Conservation (phyloP, 2,113 vertebrate genomes). For the Tetrax tetrax region DNA sequence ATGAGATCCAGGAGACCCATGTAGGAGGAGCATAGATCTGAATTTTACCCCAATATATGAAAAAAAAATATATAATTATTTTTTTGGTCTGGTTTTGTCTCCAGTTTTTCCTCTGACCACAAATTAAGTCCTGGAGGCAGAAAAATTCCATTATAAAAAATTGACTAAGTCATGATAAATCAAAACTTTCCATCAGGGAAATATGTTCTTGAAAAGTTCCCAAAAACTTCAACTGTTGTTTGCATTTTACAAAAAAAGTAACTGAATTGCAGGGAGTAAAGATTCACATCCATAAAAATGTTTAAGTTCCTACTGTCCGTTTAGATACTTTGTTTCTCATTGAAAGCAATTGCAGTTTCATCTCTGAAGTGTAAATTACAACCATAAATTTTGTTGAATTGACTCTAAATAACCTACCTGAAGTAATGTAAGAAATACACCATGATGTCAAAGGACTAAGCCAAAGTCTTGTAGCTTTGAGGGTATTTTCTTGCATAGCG, state of each 20-base stretch:
- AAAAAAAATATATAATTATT: no score
- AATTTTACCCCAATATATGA: not conserved
- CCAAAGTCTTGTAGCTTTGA: not conserved
- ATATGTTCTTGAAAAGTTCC: not conserved
- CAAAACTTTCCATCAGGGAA: not conserved
- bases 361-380: not conserved
- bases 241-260: not conserved
- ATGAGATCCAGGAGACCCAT: not conserved
- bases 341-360: not conserved
- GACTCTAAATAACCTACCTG: not conserved
- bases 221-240: not conserved
- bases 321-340: not conserved
- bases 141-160: not conserved
- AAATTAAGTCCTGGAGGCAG: not conserved
- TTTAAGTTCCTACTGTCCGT: not conserved
- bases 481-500: not conserved
- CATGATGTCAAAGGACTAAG: not conserved
- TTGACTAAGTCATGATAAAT: not conserved
- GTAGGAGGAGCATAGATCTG: not conserved
- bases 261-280: not conserved
- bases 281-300: not conserved
- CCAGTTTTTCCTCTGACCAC: not conserved
- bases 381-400: not conserved
- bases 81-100: not conserved
- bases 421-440: not conserved